Evolutionary conservation across 2,888 invertebrate species (phyloP).

Genomic region (Megastigmus dorsalis): DNA sequence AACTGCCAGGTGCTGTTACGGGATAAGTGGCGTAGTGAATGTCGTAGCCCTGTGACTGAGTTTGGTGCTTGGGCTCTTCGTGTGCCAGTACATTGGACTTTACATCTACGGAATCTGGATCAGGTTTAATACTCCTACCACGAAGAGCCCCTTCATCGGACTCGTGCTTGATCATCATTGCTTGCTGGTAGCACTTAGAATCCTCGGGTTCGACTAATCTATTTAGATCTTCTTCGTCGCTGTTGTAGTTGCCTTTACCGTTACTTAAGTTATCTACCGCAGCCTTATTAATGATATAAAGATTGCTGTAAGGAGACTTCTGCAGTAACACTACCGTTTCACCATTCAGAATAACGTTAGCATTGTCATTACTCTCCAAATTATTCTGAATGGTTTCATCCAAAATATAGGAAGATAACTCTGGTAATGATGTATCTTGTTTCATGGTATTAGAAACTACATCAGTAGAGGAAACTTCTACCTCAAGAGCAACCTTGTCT

Average conservation of each 20-base stretch:
- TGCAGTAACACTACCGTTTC: conserved; percentile 69
- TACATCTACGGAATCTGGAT: conserved; percentile 41
- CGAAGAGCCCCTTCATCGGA: conserved; percentile 40
- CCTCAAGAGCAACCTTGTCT: conserved; percentile 64
- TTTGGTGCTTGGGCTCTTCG: conserved; percentile 52
- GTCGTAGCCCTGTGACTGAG: conserved; percentile 7
- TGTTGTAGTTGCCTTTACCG: conserved; percentile 49
- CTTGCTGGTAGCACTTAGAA: conserved; percentile 31
- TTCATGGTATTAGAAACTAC: conserved; percentile 52
- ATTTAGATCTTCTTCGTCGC: conserved; percentile 59
- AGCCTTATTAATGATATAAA: conserved; percentile 72
- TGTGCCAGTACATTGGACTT: conserved; percentile 23
- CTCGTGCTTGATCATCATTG: conserved; percentile 53
- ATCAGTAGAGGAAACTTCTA: conserved; percentile 65
- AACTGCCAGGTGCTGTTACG: conserved; percentile 5
- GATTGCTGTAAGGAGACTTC: conserved; percentile 71
- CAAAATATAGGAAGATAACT: conserved; percentile 19
- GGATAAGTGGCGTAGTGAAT: conserved; percentile 34
- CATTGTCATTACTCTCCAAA: conserved; percentile 61
- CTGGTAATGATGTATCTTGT: conserved; percentile 36
- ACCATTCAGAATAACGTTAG: conserved; percentile 70
- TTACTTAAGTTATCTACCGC: conserved; percentile 45
- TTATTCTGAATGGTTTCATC: conserved; percentile 36
- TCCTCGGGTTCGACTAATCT: conserved; percentile 51
- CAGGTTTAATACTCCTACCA: conserved; percentile 17